Evolutionary conservation across 2,113 vertebrate species (phyloP).

Genomic region (Eubucco bourcierii): DNA sequence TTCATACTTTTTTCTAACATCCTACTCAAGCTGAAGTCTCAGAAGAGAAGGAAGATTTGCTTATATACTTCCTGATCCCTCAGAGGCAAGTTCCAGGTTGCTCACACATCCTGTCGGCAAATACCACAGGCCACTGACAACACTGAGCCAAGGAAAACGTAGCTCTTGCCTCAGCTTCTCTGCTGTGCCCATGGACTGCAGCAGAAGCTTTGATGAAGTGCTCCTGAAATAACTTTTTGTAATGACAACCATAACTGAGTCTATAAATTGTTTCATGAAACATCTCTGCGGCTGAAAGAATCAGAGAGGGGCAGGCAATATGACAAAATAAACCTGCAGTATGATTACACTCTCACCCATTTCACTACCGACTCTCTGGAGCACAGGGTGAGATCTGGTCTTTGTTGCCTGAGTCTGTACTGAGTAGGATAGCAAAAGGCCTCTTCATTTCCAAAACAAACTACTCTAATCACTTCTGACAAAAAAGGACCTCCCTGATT

Average conservation of each 20-base stretch:
- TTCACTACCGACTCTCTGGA: not conserved
- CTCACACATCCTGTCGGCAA: not conserved
- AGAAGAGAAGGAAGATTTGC: not conserved
- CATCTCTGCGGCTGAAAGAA: not conserved
- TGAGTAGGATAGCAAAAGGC: not conserved
- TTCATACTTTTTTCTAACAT: not conserved
- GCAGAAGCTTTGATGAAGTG: not conserved
- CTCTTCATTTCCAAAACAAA: not conserved
- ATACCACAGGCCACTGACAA: not conserved
- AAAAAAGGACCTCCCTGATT: not conserved
- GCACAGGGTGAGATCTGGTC: not conserved
- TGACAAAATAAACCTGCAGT: not conserved
- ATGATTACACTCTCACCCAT: not conserved
- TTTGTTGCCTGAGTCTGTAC: not conserved
- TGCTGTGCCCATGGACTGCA: not conserved
- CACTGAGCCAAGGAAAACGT: not conserved
- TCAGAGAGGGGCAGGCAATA: not conserved
- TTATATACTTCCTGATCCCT: not conserved
- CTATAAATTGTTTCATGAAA: not conserved
- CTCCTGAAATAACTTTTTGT: not conserved
- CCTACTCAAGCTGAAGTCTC: not conserved
- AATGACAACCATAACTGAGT: not conserved
- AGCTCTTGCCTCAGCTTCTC: not conserved
- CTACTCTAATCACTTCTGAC: not conserved
- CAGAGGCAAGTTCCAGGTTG: not conserved